Percentiles rank a stretch among this genome's conserved stretches.
These are phyloP conservation scores for Choristoneura rosaceana DNA, from an alignment of 2,888 invertebrate species.

Conservation along the genomic window DNA sequence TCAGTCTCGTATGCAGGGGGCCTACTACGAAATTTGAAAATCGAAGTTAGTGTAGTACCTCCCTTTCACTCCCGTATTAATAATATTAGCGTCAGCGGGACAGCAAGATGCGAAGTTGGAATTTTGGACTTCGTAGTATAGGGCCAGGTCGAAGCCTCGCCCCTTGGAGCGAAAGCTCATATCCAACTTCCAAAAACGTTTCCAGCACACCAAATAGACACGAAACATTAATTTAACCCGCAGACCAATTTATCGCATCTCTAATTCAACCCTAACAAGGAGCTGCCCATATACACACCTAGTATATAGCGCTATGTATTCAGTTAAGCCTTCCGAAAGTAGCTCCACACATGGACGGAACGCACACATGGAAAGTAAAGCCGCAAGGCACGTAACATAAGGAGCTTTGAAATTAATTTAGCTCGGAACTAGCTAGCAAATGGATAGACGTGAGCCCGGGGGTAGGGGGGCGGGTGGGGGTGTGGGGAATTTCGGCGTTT, in stretches of 20 bases:
- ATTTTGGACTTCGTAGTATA: too few species aligned
- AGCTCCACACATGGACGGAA: constrained; percentile 60
- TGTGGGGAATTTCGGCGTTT: constrained; percentile 81
- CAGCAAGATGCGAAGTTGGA: too few species aligned
- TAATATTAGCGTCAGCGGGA: too few species aligned
- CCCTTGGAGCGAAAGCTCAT: background rate
- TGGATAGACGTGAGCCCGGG: constrained; percentile 83
- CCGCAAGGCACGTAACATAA: constrained; percentile 86
- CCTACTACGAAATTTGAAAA: too few species aligned
- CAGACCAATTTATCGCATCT: constrained; percentile 77
- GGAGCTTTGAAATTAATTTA: constrained; percentile 86
- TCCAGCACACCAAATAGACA: constrained; percentile 33
- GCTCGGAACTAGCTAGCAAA: constrained; percentile 86
- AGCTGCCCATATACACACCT: constrained; percentile 63
- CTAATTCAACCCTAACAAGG: constrained; percentile 81
- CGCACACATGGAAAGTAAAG: constrained; percentile 77
- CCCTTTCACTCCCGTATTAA: too few species aligned
- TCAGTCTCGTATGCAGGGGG: background rate
- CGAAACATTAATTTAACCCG: constrained; percentile 54
- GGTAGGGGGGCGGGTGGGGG: constrained; percentile 53
- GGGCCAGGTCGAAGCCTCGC: background rate
- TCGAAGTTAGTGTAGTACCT: too few species aligned
- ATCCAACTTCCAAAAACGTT: constrained; percentile 14
- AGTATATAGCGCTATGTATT: constrained; percentile 57
- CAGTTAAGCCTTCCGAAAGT: constrained; percentile 82